phyloP scores from a whole-genome alignment of 2,113 vertebrate species.

The Brachypteracias leptosomus region DNA sequence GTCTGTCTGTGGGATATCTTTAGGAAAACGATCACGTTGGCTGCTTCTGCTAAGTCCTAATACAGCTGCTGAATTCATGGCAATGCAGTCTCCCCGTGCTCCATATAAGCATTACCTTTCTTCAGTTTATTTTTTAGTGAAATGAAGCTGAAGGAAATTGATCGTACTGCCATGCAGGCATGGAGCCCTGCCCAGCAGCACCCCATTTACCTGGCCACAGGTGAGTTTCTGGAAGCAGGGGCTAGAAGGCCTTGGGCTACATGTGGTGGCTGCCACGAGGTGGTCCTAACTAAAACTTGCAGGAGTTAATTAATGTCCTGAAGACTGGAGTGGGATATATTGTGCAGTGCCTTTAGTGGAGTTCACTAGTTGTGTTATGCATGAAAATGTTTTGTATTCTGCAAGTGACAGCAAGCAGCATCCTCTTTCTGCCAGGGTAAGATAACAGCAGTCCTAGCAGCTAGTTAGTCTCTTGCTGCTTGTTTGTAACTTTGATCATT shows the following conservation, averaged over 20 bases:
- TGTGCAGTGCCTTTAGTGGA: background rate
- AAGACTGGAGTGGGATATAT: accelerated
- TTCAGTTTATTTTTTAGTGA: slow-evolving; percentile 39
- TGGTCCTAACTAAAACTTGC: accelerated
- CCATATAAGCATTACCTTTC: background rate
- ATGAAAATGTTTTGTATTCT: background rate
- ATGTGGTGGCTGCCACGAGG: accelerated
- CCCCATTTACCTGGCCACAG: slow-evolving; percentile 93
- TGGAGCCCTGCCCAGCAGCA: slow-evolving; percentile 95
- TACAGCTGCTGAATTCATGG: background rate
- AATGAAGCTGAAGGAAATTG: slow-evolving; percentile 97
- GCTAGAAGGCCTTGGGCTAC: accelerated
- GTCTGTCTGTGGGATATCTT: background rate
- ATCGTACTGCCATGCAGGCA: slow-evolving; percentile 92
- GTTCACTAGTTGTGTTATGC: background rate
- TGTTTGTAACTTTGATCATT: accelerated
- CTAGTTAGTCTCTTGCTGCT: background rate
- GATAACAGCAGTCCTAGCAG: background rate
- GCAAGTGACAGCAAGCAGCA: background rate
- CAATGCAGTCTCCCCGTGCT: background rate
- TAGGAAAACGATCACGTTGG: background rate
- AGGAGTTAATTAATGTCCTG: background rate
- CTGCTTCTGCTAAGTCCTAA: background rate
- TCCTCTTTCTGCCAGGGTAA: background rate
- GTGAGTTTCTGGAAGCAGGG: slow-evolving; percentile 57